Base-by-base conservation (phyloP, 2,888 invertebrate genomes). In the Eristalis tenax region DNA sequence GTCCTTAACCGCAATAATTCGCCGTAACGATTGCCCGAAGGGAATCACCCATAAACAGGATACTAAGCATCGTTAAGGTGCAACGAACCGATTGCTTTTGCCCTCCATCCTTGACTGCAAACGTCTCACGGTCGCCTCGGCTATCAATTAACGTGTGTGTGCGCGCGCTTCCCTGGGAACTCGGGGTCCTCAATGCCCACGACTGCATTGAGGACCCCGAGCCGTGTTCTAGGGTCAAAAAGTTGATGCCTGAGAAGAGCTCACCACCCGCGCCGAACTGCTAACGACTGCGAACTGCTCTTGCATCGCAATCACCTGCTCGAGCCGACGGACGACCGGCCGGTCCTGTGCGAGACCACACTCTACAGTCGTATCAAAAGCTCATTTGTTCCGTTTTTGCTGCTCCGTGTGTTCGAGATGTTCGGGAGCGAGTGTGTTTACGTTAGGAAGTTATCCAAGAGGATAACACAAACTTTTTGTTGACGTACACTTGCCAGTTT, bases 401-500 rank as follows among this genome's bases (percentile, higher is more conserved):
- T 50, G 18, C 50, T 18, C 18, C 18, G 50, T 18, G 50, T 10
- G 8, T 18, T 32, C 32, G 32, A 32, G 32, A 32, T 32, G 32
- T 6, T 32, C 32, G 32, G 5, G 10, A 10, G n/a, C 18, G 50
- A 8, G 50, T 18, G 50, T 50, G 50, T 18, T 22, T 50, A 10
- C 50, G 50, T 57, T 69, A 77, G 85, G 77, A 85, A 77, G 22
- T 57, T 64, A 61, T 77, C 77, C 85, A 81, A 69, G 59, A 64
- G 50, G 22, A 76, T 68, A 76, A 68, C 71, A 71, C 22, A 28
- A 85, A 77, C 57, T 85, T 85, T 85, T 81, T 85, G 77, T 81
- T 85, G 69, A 71, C 80, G 70, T 69, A 71, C 84, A 64, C 77
- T 77, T 38, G 70, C 63, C 22, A 85, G 84, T 85, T 81, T 81